A percentile compares a stretch with the other conserved stretches of the same genome.
These are phyloP conservation scores for Nanorana parkeri DNA, from an alignment of 2,113 vertebrate species.

Conservation along the genomic window DNA sequence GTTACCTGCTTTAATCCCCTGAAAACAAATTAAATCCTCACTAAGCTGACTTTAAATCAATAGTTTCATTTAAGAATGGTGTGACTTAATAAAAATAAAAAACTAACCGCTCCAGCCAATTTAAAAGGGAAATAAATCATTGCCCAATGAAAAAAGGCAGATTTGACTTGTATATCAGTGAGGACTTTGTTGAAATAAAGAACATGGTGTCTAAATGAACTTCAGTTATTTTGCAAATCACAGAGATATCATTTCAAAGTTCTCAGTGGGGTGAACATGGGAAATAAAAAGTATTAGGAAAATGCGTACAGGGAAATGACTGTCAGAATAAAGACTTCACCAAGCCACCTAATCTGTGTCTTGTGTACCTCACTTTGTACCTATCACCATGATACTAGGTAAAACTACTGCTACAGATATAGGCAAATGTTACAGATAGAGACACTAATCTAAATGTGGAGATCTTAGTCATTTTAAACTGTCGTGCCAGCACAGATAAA, in stretches of 20 bases:
- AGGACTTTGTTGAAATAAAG: slow-evolving; percentile 72
- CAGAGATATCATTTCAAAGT: slow-evolving; percentile 75
- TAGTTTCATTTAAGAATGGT: slow-evolving; percentile 98
- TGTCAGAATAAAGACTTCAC: too few species aligned
- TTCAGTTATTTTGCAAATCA: slow-evolving; percentile 75
- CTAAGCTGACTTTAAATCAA: slow-evolving; percentile 99
- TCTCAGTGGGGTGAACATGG: slow-evolving; percentile 42
- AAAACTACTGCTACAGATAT: too few species aligned
- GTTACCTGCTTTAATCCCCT: slow-evolving; percentile 97
- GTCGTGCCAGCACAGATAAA: too few species aligned
- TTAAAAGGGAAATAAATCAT: slow-evolving; percentile 97
- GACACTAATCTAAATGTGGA: too few species aligned
- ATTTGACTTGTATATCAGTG: slow-evolving; percentile 97
- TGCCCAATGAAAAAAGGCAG: slow-evolving; percentile 88
- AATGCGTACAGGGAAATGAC: slow-evolving; percentile 18
- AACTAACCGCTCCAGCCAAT: slow-evolving; percentile 96
- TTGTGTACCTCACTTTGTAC: too few species aligned
- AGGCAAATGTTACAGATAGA: too few species aligned
- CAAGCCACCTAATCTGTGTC: too few species aligned
- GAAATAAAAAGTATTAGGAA: slow-evolving; percentile 34
- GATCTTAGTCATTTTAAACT: too few species aligned
- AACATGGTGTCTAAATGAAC: slow-evolving; percentile 81
- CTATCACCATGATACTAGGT: too few species aligned
- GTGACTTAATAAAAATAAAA: slow-evolving; percentile 99
- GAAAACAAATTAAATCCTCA: slow-evolving; percentile 99